Evolutionary conservation across 2,888 invertebrate species (phyloP), one percentile per base, ranked within the genome.

Genomic region (Hirtodrosophila cameraria): DNA sequence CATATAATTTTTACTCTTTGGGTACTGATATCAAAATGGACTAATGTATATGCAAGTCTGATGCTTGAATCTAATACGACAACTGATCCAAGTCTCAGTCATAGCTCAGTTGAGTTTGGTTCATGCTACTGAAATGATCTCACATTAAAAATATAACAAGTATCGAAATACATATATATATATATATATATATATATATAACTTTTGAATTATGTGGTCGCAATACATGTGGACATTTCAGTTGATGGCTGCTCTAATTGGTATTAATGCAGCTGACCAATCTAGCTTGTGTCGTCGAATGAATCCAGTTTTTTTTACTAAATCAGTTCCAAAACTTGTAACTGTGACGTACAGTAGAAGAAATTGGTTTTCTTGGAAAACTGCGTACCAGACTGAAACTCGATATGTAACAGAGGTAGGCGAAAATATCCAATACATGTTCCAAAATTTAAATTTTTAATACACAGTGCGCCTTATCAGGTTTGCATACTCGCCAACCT

Each of bases 71-170:
- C 4, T 15, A 3, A 5, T 16, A 3, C 6, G 7, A 15, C 5
- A 16, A 2, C 6, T 15, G 2, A 7, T 16, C 2, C 6, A 5
- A 15, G 8, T n/a, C 7, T 12, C 11, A 31, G 38, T 6, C 15
- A 11, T 1, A 7, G 42, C 48, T 49, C 63, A 69, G 75, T 75
- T 68, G 13, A 16, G 23, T 16, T 61, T 30, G 8, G n/a, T 15
- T 20, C 27, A 43, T 33, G 31, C n/a, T 28, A 4, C 13, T 7
- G 30, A 11, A 15, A 9, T 43, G 30, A 18, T 15, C 2, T 23
- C 23, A 23, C 16, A 18, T 16, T 2, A 1, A 0, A 20, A 7
- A 43, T 12, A 12, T 33, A 7, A 6, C 1, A 3, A 46, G 13
- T 1, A 15, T 46, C 5, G 2, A 35, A 46, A 46, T 11, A 33